phyloP scores from a whole-genome alignment of 1,140 invertebrate species.

The Coboldia fuscipes region DNA sequence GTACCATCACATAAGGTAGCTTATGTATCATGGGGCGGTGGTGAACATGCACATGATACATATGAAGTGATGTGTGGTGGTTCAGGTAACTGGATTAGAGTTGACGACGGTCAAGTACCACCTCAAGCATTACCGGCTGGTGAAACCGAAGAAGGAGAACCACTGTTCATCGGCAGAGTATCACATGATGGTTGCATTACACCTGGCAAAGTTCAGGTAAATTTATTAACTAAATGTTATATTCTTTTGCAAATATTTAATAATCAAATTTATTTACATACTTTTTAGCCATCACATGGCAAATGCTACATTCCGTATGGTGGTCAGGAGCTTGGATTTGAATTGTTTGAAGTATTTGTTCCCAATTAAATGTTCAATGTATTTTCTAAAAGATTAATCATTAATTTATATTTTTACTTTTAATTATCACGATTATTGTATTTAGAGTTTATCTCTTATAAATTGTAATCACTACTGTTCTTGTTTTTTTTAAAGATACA shows the following conservation, averaged over 20 bases:
- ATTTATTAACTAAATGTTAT: no score
- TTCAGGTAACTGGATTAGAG: slow-evolving; percentile 34
- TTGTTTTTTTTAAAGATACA: no score
- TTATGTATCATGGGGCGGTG: slow-evolving; percentile 58
- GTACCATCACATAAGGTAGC: slow-evolving; percentile 43
- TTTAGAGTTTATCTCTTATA: no score
- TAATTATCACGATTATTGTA: no score
- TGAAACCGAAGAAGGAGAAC: slow-evolving; percentile 48
- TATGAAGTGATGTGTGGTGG: slow-evolving; percentile 51
- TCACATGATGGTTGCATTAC: slow-evolving; percentile 40
- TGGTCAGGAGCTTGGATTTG: slow-evolving; percentile 43
- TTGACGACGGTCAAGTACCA: slow-evolving; percentile 38
- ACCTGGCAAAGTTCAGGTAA: slow-evolving; percentile 41
- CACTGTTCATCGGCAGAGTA: slow-evolving; percentile 43
- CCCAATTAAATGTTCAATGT: no score
- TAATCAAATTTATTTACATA: no score
- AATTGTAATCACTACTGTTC: no score
- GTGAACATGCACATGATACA: slow-evolving; percentile 44
- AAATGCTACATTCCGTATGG: slow-evolving; percentile 50
- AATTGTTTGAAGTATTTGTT: slow-evolving; percentile 58
- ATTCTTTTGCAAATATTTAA: no score
- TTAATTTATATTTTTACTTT: no score
- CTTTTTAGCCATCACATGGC: slow-evolving; percentile 36
- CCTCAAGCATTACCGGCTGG: slow-evolving; percentile 48
- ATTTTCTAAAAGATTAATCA: no score